Evolutionary conservation across 2,797 vertebrate species (phyloP), one percentile per base, ranked within the genome.

Genomic region (Phylloscopus collybita): DNA sequence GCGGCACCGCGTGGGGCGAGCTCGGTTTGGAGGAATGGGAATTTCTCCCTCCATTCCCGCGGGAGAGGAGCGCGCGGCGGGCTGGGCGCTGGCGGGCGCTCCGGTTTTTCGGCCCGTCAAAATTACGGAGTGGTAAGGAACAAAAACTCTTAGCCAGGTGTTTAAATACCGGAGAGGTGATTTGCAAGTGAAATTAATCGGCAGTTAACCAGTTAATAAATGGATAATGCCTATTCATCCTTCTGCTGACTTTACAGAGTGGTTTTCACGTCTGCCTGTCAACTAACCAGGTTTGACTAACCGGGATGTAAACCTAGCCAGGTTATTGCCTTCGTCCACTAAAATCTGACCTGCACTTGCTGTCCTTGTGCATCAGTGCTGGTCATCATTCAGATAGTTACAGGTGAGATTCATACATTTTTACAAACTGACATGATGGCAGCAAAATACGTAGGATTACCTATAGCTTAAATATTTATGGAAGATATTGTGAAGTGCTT

Each of bases 151-250:
- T 16, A 21, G 51, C 53, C 65, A 74, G 85, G 44, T 81, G 70
- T 88, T 94, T 94, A 92, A 93, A 84, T 92, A 75, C 20, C 26
- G 20, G 29, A 9, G 91, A 54, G 67, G 72, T 53, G 83, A 82
- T 75, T 91, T 94, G 67, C 78, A 67, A 88, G 84, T 93, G 27
- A 92, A 87, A 96, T 66, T 88, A 56, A 80, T 90, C 88, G 81
- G 91, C 78, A 64, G 87, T 94, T 96, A 94, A 80, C 91, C 80
- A 57, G 95, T 96, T 97, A 97, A 93, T 93, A 88, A 88, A 90
- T 93, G 57, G 90, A 51, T 93, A 90, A 49, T 94, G 88, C 91
- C 94, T 96, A 86, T 88, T 95, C 50, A 90, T 94, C 67, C 89
- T 91, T 95, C 65, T 88, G 23, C 86, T 73, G 95, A 69, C 93